Percentiles rank a stretch among this genome's conserved stretches.
These are phyloP conservation scores for Scatophagus argus DNA, from an alignment of 2,113 vertebrate genomes.

Conservation along the genomic window DNA sequence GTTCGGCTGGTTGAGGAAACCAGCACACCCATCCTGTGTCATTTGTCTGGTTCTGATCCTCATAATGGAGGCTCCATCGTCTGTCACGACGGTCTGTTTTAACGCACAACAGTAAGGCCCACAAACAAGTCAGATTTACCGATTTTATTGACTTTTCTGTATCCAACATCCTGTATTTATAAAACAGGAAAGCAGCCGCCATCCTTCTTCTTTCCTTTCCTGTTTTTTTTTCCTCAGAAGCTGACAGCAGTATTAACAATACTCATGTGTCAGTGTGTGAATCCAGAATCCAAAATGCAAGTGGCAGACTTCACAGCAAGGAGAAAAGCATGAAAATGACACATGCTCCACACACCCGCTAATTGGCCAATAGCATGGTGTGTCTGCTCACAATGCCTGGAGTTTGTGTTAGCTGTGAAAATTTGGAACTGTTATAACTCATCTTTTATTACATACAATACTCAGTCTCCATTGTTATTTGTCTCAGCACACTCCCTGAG, in stretches of 20 bases:
- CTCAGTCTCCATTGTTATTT: slow-evolving; percentile 11
- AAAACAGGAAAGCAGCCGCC: background rate
- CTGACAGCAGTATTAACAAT: background rate
- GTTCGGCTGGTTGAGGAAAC: slow-evolving; percentile 77
- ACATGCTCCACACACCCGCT: slow-evolving; percentile 1
- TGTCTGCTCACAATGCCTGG: background rate
- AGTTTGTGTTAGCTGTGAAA: slow-evolving; percentile 21
- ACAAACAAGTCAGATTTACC: slow-evolving; percentile 4
- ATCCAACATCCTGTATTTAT: background rate
- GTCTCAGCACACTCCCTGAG: slow-evolving; percentile 14
- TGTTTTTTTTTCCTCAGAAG: background rate
- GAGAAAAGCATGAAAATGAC: background rate
- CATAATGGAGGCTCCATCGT: slow-evolving; percentile 7
- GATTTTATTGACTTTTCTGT: background rate
- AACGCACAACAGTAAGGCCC: slow-evolving; percentile 5
- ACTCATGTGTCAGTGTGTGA: background rate
- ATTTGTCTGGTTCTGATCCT: slow-evolving; percentile 35
- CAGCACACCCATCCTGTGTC: slow-evolving; percentile 82
- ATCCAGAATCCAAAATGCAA: background rate
- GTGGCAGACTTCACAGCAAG: background rate
- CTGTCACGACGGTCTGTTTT: background rate
- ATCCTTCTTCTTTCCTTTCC: background rate
- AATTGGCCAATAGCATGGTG: slow-evolving; percentile 5
- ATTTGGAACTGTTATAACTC: slow-evolving; percentile 16
- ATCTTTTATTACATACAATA: slow-evolving; percentile 31